phyloP scores from a whole-genome alignment of 2,113 vertebrate genomes.

The Nothoprocta perdicaria region DNA sequence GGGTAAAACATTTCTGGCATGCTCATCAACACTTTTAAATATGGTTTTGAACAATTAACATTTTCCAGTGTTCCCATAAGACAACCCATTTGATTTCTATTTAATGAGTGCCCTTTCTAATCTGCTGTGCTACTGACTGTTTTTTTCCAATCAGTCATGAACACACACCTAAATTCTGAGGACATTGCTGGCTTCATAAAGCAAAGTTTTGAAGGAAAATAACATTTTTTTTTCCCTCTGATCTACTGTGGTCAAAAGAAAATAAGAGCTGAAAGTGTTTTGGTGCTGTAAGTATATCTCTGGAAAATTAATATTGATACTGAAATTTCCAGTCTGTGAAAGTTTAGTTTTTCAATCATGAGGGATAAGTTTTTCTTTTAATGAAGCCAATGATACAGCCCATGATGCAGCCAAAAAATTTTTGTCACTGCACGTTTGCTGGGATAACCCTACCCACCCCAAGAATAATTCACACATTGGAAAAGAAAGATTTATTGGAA shows the following conservation, averaged over 20 bases:
- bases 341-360: not conserved
- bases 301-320: not conserved
- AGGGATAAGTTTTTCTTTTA: slow-evolving; percentile 23
- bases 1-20: not conserved
- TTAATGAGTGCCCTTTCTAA: not conserved
- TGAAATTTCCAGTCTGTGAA: not conserved
- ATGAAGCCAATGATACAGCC: not conserved
- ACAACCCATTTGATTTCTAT: not conserved
- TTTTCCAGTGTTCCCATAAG: not conserved
- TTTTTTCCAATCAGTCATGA: not conserved
- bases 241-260: not conserved
- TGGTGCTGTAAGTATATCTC: not conserved
- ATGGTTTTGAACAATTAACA: not conserved
- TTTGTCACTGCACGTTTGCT: not conserved
- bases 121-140: not conserved
- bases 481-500: not conserved
- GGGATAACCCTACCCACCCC: not conserved
- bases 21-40: not conserved
- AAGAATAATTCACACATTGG: not conserved
- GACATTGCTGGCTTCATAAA: not conserved
- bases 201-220: not conserved
- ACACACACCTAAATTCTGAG: slow-evolving; percentile 12
- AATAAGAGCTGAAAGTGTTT: not conserved
- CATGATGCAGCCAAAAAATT: not conserved
- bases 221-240: not conserved